Evolutionary conservation across 2,797 vertebrate species (phyloP).

Genomic region (Gallinago stenura): DNA sequence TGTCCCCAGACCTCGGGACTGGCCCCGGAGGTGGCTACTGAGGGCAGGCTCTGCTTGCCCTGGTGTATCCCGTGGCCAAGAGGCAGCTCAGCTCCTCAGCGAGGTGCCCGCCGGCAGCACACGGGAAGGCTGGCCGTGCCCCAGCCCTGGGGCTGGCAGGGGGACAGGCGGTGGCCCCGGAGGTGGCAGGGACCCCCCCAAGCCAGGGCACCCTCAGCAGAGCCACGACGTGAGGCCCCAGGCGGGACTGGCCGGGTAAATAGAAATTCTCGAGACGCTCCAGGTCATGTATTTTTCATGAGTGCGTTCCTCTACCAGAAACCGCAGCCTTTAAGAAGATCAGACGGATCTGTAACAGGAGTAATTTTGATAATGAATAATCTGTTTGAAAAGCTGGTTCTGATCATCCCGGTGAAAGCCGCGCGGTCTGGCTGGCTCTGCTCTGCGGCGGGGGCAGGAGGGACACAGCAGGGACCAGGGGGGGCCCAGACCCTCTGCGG

Average conservation of each 20-base stretch:
- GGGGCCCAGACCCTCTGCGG: background rate
- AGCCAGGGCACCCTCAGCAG: background rate
- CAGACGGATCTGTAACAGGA: background rate
- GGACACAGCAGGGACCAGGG: background rate
- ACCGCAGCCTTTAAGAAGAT: background rate
- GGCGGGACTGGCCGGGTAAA: background rate
- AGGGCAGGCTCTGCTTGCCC: no score
- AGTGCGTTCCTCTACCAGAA: background rate
- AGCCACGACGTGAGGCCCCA: fast-evolving
- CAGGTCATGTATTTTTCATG: background rate
- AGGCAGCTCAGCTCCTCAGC: no score
- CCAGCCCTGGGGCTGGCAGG: no score
- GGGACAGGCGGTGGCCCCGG: background rate
- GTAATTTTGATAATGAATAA: background rate
- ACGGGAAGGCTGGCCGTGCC: background rate
- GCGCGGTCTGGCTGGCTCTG: background rate
- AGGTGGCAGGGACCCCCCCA: background rate
- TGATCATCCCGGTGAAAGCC: background rate
- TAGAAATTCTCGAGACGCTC: background rate
- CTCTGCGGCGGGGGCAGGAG: background rate
- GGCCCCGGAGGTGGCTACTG: background rate
- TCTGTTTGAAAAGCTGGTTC: background rate
- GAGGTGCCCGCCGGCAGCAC: background rate
- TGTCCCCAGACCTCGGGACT: background rate
- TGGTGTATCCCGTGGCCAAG: background rate